These are phyloP conservation scores for Berghia stephanieae DNA, from an alignment of 1,140 invertebrate genomes.

Conservation along the genomic window DNA sequence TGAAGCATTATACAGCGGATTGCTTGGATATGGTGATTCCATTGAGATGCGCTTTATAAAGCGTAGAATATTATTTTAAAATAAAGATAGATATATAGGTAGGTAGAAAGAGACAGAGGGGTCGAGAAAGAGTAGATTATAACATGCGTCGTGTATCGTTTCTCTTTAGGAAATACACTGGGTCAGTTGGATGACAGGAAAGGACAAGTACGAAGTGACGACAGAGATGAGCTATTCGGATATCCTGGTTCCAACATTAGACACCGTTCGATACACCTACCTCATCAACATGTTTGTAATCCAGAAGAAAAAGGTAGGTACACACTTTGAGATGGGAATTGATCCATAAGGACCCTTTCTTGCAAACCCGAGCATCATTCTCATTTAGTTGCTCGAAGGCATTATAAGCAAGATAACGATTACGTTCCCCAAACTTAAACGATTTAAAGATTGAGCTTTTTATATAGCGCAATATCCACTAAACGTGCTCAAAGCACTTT, in stretches of 20 bases:
- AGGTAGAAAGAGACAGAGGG: not conserved
- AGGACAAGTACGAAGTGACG: conserved; percentile 65
- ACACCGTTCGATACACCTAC: conserved; percentile 81
- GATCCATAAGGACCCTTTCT: not conserved
- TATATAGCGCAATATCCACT: too few relatives aligned
- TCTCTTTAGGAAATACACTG: conserved; percentile 66
- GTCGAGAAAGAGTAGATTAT: not conserved
- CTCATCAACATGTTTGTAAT: conserved; percentile 61
- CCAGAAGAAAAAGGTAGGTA: conserved; percentile 62
- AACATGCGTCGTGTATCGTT: not conserved
- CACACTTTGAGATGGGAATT: too few relatives aligned
- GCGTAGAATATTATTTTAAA: too few relatives aligned
- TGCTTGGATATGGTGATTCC: too few relatives aligned
- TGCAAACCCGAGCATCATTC: not conserved
- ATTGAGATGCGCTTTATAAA: too few relatives aligned
- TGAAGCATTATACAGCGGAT: too few relatives aligned
- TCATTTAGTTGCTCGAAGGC: too few relatives aligned
- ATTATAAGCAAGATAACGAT: too few relatives aligned
- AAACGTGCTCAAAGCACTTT: too few relatives aligned
- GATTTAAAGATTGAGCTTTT: too few relatives aligned
- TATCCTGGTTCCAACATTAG: conserved; percentile 87
- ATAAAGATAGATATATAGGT: not conserved
- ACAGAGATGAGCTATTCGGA: conserved; percentile 77
- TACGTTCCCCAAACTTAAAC: too few relatives aligned
- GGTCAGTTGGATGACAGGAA: conserved; percentile 76